phyloP scores from a whole-genome alignment of 2,113 vertebrate genomes.

The Chloebia gouldiae region DNA sequence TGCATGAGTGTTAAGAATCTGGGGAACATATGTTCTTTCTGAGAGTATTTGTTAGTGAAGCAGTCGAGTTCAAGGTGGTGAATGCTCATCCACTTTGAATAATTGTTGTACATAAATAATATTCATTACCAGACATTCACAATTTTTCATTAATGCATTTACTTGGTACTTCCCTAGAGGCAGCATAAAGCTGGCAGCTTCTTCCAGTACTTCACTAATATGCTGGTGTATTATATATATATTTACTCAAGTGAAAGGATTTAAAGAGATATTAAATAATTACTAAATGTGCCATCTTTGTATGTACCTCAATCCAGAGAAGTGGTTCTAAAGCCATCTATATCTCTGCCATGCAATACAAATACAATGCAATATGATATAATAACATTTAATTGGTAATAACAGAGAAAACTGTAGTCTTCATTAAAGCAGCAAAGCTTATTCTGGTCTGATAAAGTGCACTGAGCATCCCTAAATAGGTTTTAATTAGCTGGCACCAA shows the following conservation, averaged over 20 bases:
- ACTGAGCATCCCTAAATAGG: slow-evolving; percentile 68
- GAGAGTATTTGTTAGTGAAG: slow-evolving; percentile 43
- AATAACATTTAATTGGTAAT: slow-evolving; percentile 70
- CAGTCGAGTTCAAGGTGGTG: slow-evolving; percentile 23
- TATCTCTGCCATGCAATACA: slow-evolving; percentile 19
- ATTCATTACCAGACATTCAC: slow-evolving; percentile 26
- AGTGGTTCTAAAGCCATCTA: not conserved
- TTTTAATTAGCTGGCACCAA: slow-evolving; percentile 77
- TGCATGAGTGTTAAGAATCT: not conserved
- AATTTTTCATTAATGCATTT: slow-evolving; percentile 59
- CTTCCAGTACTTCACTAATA: not conserved
- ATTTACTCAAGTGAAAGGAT: not conserved
- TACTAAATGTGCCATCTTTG: not conserved
- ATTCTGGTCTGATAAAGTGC: slow-evolving; percentile 71
- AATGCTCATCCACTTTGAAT: slow-evolving; percentile 38
- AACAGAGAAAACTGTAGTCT: slow-evolving; percentile 59
- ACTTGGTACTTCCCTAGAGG: slow-evolving; percentile 46
- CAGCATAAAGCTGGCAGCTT: slow-evolving; percentile 1
- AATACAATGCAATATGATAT: slow-evolving; percentile 19
- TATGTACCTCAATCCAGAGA: slow-evolving; percentile 1
- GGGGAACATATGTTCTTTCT: slow-evolving; percentile 14
- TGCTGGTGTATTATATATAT: not conserved
- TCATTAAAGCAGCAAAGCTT: slow-evolving; percentile 68
- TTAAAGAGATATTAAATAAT: slow-evolving; percentile 14
- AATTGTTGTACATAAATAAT: slow-evolving; percentile 60